phyloP scores from a whole-genome alignment of 1,140 invertebrate genomes.

The Dendrolimus punctatus region DNA sequence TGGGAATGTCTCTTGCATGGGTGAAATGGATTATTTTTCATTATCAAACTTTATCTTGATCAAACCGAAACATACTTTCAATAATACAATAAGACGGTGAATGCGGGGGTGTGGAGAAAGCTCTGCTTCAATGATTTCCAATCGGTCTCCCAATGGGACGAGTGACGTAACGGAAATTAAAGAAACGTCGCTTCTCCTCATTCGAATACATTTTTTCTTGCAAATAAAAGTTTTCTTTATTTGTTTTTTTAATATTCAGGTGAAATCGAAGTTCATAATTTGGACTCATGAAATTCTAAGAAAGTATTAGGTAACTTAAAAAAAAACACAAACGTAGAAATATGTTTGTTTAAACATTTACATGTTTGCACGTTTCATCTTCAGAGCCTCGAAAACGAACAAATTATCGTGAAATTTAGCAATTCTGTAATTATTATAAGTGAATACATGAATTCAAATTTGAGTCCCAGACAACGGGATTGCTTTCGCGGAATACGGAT shows the following conservation, averaged over 20 bases:
- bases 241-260: neutral
- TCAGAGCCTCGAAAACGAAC: no score
- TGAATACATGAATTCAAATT: no score
- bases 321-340: no score
- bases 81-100: slow-evolving; percentile 11
- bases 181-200: slow-evolving; percentile 31
- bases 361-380: no score
- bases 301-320: no score
- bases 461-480: no score
- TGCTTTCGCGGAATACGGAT: no score
- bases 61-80: slow-evolving; percentile 10
- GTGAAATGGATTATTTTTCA: slow-evolving; percentile 10
- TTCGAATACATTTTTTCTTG: slow-evolving; percentile 21
- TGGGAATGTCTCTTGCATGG: neutral
- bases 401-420: no score
- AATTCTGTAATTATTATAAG: no score
- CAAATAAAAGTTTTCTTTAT: slow-evolving; percentile 4
- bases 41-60: slow-evolving; percentile 9
- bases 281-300: no score
- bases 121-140: slow-evolving; percentile 53
- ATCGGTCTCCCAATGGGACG: slow-evolving; percentile 59
- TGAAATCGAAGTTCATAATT: no score
- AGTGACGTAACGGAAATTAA: slow-evolving; percentile 70
- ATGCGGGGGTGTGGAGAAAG: slow-evolving; percentile 21
- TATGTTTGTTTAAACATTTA: no score